Evolutionary conservation across 2,888 invertebrate genomes (phyloP), one percentile per base, ranked within the genome.

Genomic region (Dinocampus coccinellae): DNA sequence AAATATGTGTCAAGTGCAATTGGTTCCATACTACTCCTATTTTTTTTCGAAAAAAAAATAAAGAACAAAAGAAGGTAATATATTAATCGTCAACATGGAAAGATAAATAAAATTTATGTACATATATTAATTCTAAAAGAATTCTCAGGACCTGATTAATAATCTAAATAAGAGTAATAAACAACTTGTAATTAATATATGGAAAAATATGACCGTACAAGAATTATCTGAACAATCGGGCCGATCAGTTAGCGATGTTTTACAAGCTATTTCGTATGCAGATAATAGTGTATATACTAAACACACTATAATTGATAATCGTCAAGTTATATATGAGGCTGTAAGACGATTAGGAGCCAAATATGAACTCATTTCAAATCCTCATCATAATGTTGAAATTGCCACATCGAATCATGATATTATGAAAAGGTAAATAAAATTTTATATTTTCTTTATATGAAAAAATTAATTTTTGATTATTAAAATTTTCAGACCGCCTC

Each of bases 131-230:
- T 16, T 22, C 9, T 20, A 61, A 22, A 63, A 42, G n/a, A 13
- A 63, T 9, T 3, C n/a, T 39, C 16, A 20, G 11, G 42, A 13
- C 1, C 42, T 64, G 16, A 34, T 90, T 10, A 90, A 91, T 1
- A 92, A 92, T 85, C 84, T 89, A 6, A 87, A 88, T 52, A 79
- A 87, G 0, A 90, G 90, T 81, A 76, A 81, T 1, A 85, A 85
- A 75, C 0, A 69, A 0, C 75, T 75, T 13, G 89, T 92, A 1
- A 88, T 95, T 0, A 91, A 92, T 61, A 89, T 97, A 74, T 96
- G 96, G 95, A 88, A 91, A 58, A 91, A 93, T 81, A 97, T 97
- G 91, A 95, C 95, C 0, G 92, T 96, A 0, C 83, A 85, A 29
- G 93, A 97, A 80, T 85, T 97, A 69, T 93, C 95, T 0, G 82